Evolutionary conservation across 2,113 vertebrate species (phyloP).

Genomic region (Dasyornis broadbenti): DNA sequence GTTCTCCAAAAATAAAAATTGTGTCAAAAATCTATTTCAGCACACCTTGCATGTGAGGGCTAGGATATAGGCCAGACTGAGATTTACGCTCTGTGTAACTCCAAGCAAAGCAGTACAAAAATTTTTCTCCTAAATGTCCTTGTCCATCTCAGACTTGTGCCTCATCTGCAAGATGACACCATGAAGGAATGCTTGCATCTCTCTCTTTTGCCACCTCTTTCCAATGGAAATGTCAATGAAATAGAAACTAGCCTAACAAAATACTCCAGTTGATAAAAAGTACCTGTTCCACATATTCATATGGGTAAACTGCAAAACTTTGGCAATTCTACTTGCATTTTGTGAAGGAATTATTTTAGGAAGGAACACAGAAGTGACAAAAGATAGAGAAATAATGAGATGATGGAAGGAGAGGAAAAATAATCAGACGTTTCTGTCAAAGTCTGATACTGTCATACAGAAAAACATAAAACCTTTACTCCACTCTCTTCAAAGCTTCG

Average conservation of each 20-base stretch:
- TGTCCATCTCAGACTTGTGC: background rate
- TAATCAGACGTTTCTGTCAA: background rate
- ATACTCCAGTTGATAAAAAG: background rate
- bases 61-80: background rate
- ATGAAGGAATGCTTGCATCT: background rate
- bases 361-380: background rate
- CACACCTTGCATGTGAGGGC: background rate
- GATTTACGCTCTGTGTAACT: background rate
- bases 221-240: background rate
- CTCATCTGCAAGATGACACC: background rate
- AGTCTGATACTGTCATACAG: background rate
- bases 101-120: background rate
- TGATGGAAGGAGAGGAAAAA: background rate
- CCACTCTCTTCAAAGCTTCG: background rate
- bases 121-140: background rate
- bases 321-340: background rate
- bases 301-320: background rate
- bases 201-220: background rate
- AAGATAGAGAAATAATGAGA: background rate
- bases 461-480: background rate
- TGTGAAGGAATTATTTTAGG: background rate
- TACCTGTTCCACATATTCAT: background rate
- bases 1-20: background rate
- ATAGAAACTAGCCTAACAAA: background rate
- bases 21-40: background rate